A percentile compares a stretch with the other conserved stretches of the same genome.
Conservation (phyloP, 2,113 vertebrate genomes). For the Gallinago paraguaiae region DNA sequence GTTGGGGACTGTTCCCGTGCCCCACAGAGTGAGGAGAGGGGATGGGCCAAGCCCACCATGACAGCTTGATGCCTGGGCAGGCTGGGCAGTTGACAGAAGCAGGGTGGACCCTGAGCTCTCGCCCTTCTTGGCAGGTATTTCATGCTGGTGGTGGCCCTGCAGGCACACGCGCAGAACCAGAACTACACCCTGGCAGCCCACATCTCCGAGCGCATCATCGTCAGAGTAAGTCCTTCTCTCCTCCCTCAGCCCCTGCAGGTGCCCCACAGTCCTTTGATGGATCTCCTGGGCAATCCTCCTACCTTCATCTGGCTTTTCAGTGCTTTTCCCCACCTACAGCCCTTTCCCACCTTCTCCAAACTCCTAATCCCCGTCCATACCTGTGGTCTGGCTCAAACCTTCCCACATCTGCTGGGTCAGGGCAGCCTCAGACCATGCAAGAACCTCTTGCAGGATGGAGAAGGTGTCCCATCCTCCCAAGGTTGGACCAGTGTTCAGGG, state of each 20-base stretch:
- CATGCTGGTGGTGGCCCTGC: conserved; percentile 96
- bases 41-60: neutral
- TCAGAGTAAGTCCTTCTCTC: conserved; percentile 82
- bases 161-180: conserved; percentile 95
- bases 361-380: rapidly evolving
- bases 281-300: neutral
- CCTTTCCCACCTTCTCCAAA: neutral
- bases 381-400: neutral
- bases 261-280: neutral
- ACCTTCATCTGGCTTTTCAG: neutral
- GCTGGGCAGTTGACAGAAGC: rapidly evolving
- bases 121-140: conserved; percentile 85
- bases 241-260: neutral
- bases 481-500: neutral
- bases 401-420: neutral
- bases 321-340: neutral
- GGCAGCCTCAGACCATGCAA: neutral
- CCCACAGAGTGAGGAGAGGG: neutral
- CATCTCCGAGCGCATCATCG: conserved; percentile 97
- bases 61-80: rapidly evolving
- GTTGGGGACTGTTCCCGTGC: neutral
- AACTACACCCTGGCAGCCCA: conserved; percentile 94
- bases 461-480: neutral
- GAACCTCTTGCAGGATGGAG: neutral
- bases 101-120: neutral